Evolutionary conservation across 23 tunicate genomes (phyloP).

Genomic region (Pegea sp.): DNA sequence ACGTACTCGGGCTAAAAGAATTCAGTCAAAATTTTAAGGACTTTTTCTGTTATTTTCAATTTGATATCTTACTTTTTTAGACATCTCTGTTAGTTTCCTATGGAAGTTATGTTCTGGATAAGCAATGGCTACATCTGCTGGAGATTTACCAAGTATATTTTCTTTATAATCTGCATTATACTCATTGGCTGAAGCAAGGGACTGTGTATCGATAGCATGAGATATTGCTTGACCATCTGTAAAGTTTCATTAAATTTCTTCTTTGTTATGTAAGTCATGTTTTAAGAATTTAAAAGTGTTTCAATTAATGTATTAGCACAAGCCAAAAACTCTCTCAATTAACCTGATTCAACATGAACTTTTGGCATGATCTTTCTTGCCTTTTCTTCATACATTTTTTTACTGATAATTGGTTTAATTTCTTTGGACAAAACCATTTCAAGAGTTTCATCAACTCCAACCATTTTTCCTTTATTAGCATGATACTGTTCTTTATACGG

Average conservation of each 20-base stretch:
- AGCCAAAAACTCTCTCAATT: neutral
- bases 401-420: conserved; percentile 17
- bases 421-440: conserved; percentile 8
- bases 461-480: neutral
- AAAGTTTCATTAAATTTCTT: conserved; percentile 1
- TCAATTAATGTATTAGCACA: neutral
- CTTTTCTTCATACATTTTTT: conserved; percentile 16
- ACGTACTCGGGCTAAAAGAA: conserved; percentile 47
- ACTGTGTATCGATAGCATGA: conserved; percentile 43
- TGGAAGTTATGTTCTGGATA: conserved; percentile 81
- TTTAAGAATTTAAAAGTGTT: neutral
- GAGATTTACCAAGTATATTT: conserved; percentile 54
- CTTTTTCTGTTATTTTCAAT: neutral
- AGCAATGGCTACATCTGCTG: conserved; percentile 36
- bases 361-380: conserved; percentile 19
- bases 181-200: conserved; percentile 13
- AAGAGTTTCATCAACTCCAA: conserved; percentile 1
- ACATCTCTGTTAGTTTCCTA: conserved; percentile 21
- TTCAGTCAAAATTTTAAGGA: too few species aligned
- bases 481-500: neutral
- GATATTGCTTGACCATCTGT: conserved; percentile 54
- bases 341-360: conserved; percentile 27
- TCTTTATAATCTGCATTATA: conserved; percentile 43
- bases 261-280: neutral
- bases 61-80: conserved; percentile 25